These are phyloP conservation scores for Hippolais icterina DNA, from an alignment of 2,113 vertebrate species.

Conservation along the genomic window DNA sequence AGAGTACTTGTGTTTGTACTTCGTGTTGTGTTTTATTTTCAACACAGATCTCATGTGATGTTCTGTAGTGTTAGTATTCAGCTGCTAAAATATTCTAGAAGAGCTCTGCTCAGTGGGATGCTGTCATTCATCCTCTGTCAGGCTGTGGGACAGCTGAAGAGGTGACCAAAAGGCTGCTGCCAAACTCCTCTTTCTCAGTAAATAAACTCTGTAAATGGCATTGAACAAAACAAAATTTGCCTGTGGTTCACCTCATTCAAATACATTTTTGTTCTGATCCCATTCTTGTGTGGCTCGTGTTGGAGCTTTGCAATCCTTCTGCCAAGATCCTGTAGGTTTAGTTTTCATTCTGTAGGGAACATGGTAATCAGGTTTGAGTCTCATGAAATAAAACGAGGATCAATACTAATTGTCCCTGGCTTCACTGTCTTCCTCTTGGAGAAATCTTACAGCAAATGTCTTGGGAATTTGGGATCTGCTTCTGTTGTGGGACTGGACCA, in stretches of 20 bases:
- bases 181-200: not conserved
- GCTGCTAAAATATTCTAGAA: not conserved
- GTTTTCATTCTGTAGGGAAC: not conserved
- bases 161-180: not conserved
- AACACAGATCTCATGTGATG: not conserved
- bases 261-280: not conserved
- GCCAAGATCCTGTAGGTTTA: not conserved
- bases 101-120: not conserved
- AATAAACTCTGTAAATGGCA: not conserved
- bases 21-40: not conserved
- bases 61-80: not conserved
- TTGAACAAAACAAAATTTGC: not conserved
- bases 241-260: not conserved
- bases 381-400: not conserved
- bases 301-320: not conserved
- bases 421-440: not conserved
- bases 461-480: not conserved
- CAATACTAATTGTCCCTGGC: too few relatives aligned
- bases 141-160: not conserved
- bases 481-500: not conserved
- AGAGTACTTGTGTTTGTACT: not conserved
- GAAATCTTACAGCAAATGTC: not conserved
- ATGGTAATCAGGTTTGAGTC: not conserved
- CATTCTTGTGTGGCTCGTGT: not conserved
- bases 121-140: not conserved